Base-by-base conservation (phyloP, 2,888 invertebrate genomes). In the Palloptera scutellata region DNA sequence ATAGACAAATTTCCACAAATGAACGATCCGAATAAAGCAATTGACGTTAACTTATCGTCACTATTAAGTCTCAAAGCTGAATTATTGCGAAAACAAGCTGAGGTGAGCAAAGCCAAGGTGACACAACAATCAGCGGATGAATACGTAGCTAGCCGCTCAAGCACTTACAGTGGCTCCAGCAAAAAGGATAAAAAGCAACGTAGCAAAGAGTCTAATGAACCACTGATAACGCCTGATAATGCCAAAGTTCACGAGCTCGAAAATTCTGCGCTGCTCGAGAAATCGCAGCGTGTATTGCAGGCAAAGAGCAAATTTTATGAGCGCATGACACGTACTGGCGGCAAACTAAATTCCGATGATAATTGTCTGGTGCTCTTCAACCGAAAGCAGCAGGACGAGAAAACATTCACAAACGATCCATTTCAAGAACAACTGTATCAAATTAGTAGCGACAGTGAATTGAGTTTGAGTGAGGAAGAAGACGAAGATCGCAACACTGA, bases 21-120 rank as follows among this genome's bases (percentile, higher is more conserved):
- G 85, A 85, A 85, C 70, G 85, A 85, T 74, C 84, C 85, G 43
- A 84, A 79, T 72, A 85, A 84, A 75, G 78, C 79, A n/a, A 84
- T 85, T 10, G 81, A 79, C 55, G 84, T 85, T 0, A 85, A 85
- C 73, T 74, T 84, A n/a, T 84, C 85, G 0, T 85, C 85, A 88
- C 81, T 94, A 61, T 85, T 94, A n/a, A 93, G 92, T 78, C 86
- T 97, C 69, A 96, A 96, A 86, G 96, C 97, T 0, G 97, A 97
- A 85, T 86, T 97, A 15, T 83, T 93, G 57, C 88, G 92, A 71
- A 97, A 97, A 84, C 93, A 95, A 84, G 91, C 92, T 76, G 95
- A 96, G 85, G 90, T 94, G 1, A 86, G 87, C 67, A 89, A 90
- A 78, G 89, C 89, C 8, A 93, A 90, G 78, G 85, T 86, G 30